Base-by-base conservation (phyloP, 2,113 vertebrate genomes). In the Mirza zaza region DNA sequence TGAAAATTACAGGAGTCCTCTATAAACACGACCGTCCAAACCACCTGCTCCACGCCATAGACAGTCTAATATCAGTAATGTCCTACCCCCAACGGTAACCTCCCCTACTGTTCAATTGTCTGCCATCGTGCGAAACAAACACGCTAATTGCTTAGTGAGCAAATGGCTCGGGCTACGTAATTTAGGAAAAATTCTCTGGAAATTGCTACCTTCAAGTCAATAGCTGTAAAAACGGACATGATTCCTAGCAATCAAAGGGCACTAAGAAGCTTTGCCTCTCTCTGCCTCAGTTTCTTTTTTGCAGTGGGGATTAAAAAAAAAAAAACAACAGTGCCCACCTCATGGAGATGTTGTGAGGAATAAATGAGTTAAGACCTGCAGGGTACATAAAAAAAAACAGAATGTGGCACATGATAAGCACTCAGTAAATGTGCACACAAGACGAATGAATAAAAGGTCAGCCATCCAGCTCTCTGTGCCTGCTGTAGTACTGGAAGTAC, bases 261-360 rank as follows among this genome's bases (percentile, higher is more conserved):
- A 39, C 3, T 13, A 50, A 90, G 34, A 59, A 79, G 27, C 13
- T 39, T 57, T 2, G 1, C 21, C 52, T 90, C 59, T 21, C 21
- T 67, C 32, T 91, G 82, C 85, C 96, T 97, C 96, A 42, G 86
- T 94, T 91, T 95, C 91, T 68, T 75, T 70, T 65, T 67, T 61
- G 14, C 39, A 68, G 11, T 0, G 2, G 8, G n/a, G 11, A 63
- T 82, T 71, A 91, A 80, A 55, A 55, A 55, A 18, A 18, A 55
- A 55, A 18, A 55, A 52, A 52, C 10, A 50, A 73, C 1, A 0
- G n/a, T 34, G 3, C 55, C 32, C 17, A 6, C 34, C 17, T 83
- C n/a, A 25, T 2, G 32, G 65, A 13, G 25, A 23, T 45, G 12
- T 21, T 42, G 18, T 4, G 50, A 88, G 14, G 55, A 82, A 73